Evolutionary conservation across 2,888 invertebrate genomes (phyloP).

Genomic region (Ashinkailepas kermadecensis): DNA sequence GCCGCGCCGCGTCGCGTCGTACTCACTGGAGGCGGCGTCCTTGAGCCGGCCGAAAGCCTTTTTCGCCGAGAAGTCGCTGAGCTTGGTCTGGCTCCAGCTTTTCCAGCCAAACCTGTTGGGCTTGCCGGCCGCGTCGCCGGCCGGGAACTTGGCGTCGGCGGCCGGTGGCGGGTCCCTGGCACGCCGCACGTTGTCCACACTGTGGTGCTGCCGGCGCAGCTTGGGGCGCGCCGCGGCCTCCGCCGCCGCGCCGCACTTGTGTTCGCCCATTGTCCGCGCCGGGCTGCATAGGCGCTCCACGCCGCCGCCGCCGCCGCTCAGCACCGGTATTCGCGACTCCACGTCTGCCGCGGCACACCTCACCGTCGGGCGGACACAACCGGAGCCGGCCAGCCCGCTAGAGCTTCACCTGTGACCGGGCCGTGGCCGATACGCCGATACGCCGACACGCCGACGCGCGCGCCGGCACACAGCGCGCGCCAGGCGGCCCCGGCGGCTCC

Average conservation of each 20-base stretch:
- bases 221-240: not conserved
- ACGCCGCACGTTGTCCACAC: not conserved
- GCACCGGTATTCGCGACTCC: too few species aligned
- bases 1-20: not conserved
- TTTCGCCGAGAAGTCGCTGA: not conserved
- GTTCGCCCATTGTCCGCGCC: conserved; percentile 2
- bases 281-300: too few species aligned
- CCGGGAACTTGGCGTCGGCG: not conserved
- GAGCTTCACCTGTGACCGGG: too few species aligned
- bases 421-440: too few species aligned
- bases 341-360: too few species aligned
- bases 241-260: not conserved
- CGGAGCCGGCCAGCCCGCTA: too few species aligned
- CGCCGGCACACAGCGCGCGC: too few species aligned
- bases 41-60: not conserved
- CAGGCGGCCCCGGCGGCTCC: too few species aligned
- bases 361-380: too few species aligned
- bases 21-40: conserved; percentile 1
- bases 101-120: conserved; percentile 17
- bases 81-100: conserved; percentile 5
- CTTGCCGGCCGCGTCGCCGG: not conserved
- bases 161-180: not conserved
- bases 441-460: too few species aligned
- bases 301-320: too few species aligned
- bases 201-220: conserved; percentile 8